Conservation (phyloP, 2,113 vertebrate species). For the Arothron firmamentum region DNA sequence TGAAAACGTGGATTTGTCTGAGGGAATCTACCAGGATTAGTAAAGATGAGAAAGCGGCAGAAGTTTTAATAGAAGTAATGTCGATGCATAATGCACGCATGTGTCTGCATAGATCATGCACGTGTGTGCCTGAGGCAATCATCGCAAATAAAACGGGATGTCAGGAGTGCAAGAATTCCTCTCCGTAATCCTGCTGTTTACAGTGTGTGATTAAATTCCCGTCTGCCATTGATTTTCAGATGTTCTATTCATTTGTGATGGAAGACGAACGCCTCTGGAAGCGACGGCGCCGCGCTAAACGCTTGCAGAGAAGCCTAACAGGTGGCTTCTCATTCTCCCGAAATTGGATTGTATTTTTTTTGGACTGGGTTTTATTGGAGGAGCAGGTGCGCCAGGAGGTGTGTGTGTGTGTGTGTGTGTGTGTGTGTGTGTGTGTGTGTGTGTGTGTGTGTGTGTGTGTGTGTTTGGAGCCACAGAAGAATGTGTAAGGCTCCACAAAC, state of each 20-base stretch:
- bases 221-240: conserved; percentile 38
- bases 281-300: conserved; percentile 6
- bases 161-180: conserved; percentile 10
- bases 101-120: conserved; percentile 2
- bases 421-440: no score
- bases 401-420: conserved; percentile 17
- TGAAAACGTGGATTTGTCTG: conserved; percentile 55
- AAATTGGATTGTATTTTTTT: conserved; percentile 38
- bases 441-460: background rate
- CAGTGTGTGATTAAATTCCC: conserved; percentile 30
- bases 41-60: conserved; percentile 37
- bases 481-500: conserved; percentile 20
- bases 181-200: conserved; percentile 34
- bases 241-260: conserved; percentile 11
- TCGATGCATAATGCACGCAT: conserved; percentile 21
- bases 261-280: conserved; percentile 6
- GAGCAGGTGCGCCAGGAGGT: conserved; percentile 29
- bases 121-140: background rate
- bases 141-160: conserved; percentile 10
- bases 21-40: conserved; percentile 52
- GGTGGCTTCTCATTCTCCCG: conserved; percentile 42
- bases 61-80: conserved; percentile 30
- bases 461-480: background rate
- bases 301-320: conserved; percentile 32
- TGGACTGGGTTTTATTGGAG: conserved; percentile 3